Base-by-base conservation (phyloP, 2,113 vertebrate genomes). In the Ibidorhyncha struthersii region DNA sequence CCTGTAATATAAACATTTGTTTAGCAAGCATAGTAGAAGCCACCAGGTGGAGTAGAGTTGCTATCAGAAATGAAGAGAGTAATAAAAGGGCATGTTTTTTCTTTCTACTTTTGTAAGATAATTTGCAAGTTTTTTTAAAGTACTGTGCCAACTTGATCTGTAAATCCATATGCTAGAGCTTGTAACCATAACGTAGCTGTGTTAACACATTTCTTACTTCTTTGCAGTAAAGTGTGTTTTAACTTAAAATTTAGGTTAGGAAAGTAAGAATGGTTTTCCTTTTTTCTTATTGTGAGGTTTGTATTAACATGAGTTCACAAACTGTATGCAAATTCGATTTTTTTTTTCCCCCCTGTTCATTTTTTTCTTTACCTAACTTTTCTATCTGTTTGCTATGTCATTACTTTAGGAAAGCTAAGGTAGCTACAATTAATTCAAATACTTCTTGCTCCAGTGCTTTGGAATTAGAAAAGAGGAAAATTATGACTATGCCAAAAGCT, bases 11-110 rank as follows among this genome's bases (percentile, higher is more conserved):
- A 55, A 82, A 72, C 10, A 34, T 59, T 12, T 45, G 6, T 86
- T 89, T 73, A 72, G 76, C 80, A 74, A 52, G 43, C 7, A 36
- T 34, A 70, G 20, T 62, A 7, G 32, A 83, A 82, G 8, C 91
- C 86, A 93, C 86, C 59, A 95, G 91, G 38, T 94, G 86, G 95
- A 89, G 82, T 62, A 62, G n/a, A n/a, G 29, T 81, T 92, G n/a
- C 76, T 10, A 6, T 67, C 21, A 84, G 36, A 86, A 92, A 73
- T 17, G 13, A 32, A 36, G 5, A 50, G 18, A 67, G 21, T 45
- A 36, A 34, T n/a, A 49, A 47, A 90, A 61, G 22, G 20, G 6
- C 18, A 16, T 38, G 5, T 2, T 52, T 89, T 83, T 91, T 67
- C 26, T 65, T 82, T 70, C 34, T 49, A 2, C 26, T 40, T 62